Conservation (phyloP, 1,140 invertebrate genomes). For the Trichonephila inaurata region DNA sequence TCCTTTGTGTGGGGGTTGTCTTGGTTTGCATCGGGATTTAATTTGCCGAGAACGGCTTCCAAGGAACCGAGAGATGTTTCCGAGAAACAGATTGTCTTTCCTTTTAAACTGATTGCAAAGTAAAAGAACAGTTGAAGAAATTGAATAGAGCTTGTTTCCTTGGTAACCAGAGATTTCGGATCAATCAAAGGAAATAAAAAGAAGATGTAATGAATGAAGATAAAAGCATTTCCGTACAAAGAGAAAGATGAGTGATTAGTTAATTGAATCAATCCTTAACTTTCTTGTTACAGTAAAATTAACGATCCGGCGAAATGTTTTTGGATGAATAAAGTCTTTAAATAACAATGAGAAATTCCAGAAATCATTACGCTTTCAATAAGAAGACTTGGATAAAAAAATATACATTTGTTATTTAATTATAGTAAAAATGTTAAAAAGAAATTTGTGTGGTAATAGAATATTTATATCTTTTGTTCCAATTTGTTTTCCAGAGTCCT, state of each 20-base stretch:
- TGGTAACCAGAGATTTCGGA: neutral
- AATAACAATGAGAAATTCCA: too few relatives aligned
- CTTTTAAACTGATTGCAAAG: neutral
- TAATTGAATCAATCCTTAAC: neutral
- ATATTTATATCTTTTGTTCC: too few relatives aligned
- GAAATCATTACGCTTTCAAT: too few relatives aligned
- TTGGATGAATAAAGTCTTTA: neutral
- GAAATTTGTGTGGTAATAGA: too few relatives aligned
- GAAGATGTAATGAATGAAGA: neutral
- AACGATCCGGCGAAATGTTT: neutral
- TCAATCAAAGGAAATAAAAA: neutral
- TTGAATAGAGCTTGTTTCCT: neutral
- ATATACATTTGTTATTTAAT: too few relatives aligned
- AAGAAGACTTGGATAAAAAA: too few relatives aligned
- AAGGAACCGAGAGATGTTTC: neutral
- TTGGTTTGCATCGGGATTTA: neutral
- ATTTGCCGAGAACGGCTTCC: neutral
- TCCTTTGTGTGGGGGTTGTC: neutral
- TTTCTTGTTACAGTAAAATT: neutral
- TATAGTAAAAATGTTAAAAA: too few relatives aligned
- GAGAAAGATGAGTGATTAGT: neutral
- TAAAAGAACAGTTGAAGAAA: constrained; percentile 13
- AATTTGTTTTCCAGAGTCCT: too few relatives aligned
- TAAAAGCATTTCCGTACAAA: neutral
- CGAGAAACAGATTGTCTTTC: neutral